Conservation (phyloP, 2,888 invertebrate species). For the Tetanocera ferruginea region DNA sequence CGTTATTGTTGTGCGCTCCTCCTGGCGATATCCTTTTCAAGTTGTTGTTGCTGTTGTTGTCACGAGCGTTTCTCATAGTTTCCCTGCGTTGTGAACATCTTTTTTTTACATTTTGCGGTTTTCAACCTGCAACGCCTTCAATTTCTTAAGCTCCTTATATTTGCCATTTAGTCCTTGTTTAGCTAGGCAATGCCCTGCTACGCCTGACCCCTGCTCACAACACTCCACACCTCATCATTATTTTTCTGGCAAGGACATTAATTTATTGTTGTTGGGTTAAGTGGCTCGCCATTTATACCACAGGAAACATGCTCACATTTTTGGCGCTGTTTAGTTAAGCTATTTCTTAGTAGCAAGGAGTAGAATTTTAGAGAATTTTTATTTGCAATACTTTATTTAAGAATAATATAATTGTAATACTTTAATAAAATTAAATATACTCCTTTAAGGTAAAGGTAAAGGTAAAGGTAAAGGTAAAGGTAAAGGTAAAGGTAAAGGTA, state of each 20-base stretch:
- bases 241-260: slow-evolving; percentile 28
- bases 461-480: no score
- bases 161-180: not conserved
- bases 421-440: no score
- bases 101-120: not conserved
- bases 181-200: not conserved
- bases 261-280: slow-evolving; percentile 32
- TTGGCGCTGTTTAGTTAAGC: not conserved
- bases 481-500: no score
- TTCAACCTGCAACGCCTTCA: not conserved
- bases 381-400: no score
- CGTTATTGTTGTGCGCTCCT: not conserved
- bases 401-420: no score
- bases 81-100: not conserved
- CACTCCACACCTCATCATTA: not conserved
- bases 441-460: no score
- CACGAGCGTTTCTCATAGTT: not conserved
- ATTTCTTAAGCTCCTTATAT: not conserved
- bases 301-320: not conserved
- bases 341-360: no score
- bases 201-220: not conserved
- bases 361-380: no score
- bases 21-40: not conserved
- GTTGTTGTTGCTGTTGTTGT: not conserved
- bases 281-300: slow-evolving; percentile 1